A percentile compares a stretch with the other conserved stretches of the same genome.
Conservation (phyloP, 64 coral and sea anemone genomes). For the Actinia equina region DNA sequence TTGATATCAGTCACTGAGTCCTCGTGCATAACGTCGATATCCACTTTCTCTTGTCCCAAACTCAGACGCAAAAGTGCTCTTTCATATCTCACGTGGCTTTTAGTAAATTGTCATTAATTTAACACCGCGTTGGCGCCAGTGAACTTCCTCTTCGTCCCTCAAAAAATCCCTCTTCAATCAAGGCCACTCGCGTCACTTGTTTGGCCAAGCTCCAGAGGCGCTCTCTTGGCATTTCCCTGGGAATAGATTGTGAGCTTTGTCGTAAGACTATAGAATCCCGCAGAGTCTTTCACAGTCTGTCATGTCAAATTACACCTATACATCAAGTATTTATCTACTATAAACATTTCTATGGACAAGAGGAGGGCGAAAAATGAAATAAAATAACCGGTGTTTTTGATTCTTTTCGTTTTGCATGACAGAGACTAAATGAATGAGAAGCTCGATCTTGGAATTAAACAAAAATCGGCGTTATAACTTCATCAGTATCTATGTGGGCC, state of each 20-base stretch:
- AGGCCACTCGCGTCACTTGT: neutral
- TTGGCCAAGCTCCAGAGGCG: neutral
- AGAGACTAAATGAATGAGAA: neutral
- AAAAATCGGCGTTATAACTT: neutral
- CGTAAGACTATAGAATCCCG: neutral
- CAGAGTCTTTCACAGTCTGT: neutral
- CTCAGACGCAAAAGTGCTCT: slow-evolving; percentile 8
- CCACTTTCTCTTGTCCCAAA: slow-evolving; percentile 15
- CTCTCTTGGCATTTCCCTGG: neutral
- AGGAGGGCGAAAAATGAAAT: neutral
- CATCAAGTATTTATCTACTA: slow-evolving; percentile 1
- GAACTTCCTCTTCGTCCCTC: neutral
- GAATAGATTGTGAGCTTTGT: neutral
- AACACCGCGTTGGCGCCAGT: slow-evolving; percentile 13
- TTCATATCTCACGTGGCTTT: slow-evolving; percentile 27
- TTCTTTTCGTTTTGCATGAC: neutral
- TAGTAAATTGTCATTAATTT: neutral
- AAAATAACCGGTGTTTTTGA: neutral
- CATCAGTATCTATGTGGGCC: slow-evolving; percentile 7
- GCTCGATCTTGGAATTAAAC: neutral
- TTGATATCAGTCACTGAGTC: neutral
- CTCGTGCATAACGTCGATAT: neutral
- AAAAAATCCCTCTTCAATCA: neutral
- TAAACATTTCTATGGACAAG: neutral
- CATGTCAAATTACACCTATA: neutral